Percentiles rank a stretch among this genome's conserved stretches.
phyloP scores from a whole-genome alignment of 2,113 vertebrate species.

The Acanthisitta chloris region DNA sequence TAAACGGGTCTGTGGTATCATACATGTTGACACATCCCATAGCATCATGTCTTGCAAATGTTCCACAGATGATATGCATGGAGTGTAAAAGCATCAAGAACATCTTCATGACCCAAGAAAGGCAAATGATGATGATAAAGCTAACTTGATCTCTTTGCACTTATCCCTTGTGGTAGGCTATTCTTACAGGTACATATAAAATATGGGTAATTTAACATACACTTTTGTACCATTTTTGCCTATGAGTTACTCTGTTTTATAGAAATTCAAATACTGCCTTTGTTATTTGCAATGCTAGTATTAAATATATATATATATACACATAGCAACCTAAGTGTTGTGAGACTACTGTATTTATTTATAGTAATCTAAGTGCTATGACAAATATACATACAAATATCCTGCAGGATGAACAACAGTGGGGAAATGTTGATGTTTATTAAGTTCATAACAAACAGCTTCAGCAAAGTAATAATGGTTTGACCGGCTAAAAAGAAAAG shows the following conservation, averaged over 20 bases:
- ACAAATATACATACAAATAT: background rate
- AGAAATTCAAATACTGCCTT: background rate
- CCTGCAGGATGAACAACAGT: rapidly evolving
- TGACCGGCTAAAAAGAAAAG: background rate
- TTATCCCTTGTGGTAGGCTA: background rate
- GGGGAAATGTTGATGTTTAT: background rate
- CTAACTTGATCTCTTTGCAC: background rate
- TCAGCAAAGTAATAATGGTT: background rate
- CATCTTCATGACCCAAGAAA: background rate
- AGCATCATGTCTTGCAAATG: background rate
- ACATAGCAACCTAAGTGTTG: background rate
- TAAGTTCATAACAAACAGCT: background rate
- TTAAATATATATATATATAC: background rate
- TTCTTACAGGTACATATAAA: background rate
- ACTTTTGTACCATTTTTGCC: background rate
- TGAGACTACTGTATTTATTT: background rate
- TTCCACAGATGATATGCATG: rapidly evolving
- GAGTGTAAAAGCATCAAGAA: background rate
- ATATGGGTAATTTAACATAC: background rate
- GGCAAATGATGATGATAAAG: background rate
- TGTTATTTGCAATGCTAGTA: background rate
- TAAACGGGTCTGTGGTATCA: background rate
- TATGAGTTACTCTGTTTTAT: background rate
- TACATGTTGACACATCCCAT: background rate
- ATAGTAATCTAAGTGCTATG: background rate